Percentiles rank a stretch among this genome's conserved stretches.
Evolutionary conservation across 2,888 invertebrate genomes (phyloP).

Genomic region (Tipula unca): DNA sequence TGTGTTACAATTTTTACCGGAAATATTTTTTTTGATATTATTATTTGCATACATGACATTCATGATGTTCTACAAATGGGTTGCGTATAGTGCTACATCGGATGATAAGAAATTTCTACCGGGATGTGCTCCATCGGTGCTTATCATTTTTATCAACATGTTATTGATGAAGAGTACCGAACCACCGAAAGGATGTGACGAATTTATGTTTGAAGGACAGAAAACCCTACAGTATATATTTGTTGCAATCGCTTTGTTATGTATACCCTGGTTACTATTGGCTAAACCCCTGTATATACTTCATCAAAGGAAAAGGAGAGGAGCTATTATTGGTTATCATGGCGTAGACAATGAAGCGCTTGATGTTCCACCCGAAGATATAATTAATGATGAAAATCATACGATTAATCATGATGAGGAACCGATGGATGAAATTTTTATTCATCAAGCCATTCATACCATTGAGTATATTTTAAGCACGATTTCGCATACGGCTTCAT

Average conservation of each 20-base stretch:
- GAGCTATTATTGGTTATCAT: slow-evolving; percentile 39
- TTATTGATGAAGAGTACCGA: slow-evolving; percentile 52
- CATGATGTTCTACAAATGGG: slow-evolving; percentile 90
- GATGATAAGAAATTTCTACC: slow-evolving; percentile 37
- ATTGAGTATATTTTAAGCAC: slow-evolving; percentile 95
- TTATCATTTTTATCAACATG: slow-evolving; percentile 74
- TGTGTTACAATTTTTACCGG: slow-evolving; percentile 81
- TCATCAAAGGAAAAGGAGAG: slow-evolving; percentile 43
- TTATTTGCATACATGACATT: slow-evolving; percentile 88
- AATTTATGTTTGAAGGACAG: slow-evolving; percentile 65
- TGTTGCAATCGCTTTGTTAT: slow-evolving; percentile 68
- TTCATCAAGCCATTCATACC: slow-evolving; percentile 92
- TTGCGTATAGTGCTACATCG: slow-evolving; percentile 52
- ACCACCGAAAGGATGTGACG: slow-evolving; percentile 44
- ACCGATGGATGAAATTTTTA: slow-evolving; percentile 78
- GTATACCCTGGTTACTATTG: slow-evolving; percentile 89
- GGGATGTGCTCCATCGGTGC: slow-evolving; percentile 62
- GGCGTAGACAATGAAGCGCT: slow-evolving; percentile 60
- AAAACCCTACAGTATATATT: slow-evolving; percentile 62
- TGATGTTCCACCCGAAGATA: slow-evolving; percentile 40
- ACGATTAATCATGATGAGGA: slow-evolving; percentile 43
- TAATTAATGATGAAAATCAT: slow-evolving; percentile 25
- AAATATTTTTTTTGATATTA: slow-evolving; percentile 75
- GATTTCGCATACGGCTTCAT: slow-evolving; percentile 94
- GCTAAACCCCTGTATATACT: slow-evolving; percentile 81